Percentiles rank a stretch among this genome's conserved stretches.
phyloP scores from a whole-genome alignment of 2,113 vertebrate species.

The Passer montanus region DNA sequence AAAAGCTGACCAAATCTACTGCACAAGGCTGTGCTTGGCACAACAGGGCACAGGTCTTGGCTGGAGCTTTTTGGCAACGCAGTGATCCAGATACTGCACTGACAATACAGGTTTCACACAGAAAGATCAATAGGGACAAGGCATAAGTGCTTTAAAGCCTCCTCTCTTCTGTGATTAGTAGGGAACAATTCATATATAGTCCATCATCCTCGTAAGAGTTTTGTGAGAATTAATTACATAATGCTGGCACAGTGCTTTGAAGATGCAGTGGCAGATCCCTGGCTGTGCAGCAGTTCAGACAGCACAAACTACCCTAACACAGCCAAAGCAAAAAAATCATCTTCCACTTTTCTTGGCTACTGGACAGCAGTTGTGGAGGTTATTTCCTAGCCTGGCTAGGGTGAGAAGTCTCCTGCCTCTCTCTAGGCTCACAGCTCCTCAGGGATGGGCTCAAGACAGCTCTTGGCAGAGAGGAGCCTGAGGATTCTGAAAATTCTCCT shows the following conservation, averaged over 20 bases:
- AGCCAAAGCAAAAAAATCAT: not conserved
- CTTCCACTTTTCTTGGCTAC: not conserved
- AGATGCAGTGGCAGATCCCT: not conserved
- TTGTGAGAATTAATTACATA: not conserved
- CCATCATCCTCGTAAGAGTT: not conserved
- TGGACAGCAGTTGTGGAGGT: not conserved
- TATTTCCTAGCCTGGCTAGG: not conserved
- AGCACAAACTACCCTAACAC: not conserved
- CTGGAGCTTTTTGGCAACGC: not conserved
- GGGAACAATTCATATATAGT: not conserved
- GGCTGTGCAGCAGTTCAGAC: not conserved
- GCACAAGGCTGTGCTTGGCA: not conserved
- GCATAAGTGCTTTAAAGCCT: not conserved
- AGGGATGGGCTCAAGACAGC: not conserved
- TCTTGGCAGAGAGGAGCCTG: not conserved
- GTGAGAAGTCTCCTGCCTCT: not conserved
- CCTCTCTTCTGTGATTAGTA: not conserved
- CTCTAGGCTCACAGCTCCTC: not conserved
- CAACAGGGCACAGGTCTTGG: not conserved
- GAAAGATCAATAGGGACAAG: constrained; percentile 1
- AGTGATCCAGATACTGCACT: not conserved
- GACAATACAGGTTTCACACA: not conserved
- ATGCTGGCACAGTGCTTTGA: not conserved
- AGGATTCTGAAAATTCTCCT: not conserved
- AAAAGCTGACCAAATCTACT: not conserved